Percentiles rank a stretch among this genome's conserved stretches.
phyloP scores from a whole-genome alignment of 1,140 invertebrate species.

The Drosophila prosaltans region DNA sequence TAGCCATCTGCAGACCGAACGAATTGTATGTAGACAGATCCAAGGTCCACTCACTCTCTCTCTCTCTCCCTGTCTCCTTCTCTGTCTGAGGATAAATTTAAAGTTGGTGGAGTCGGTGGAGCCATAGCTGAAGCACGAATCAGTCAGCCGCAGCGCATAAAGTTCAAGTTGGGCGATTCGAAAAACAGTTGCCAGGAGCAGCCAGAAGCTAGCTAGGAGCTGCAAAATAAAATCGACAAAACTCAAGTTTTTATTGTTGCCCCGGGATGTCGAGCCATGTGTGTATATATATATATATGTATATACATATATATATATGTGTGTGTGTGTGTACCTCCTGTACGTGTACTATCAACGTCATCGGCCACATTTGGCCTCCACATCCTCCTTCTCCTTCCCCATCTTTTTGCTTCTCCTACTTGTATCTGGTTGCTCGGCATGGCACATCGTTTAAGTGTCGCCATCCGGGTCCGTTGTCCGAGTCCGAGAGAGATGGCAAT shows the following conservation, averaged over 20 bases:
- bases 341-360: constrained; percentile 77
- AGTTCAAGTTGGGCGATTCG: constrained; percentile 70
- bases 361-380: constrained; percentile 63
- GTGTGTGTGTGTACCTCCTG: constrained; percentile 30
- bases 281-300: not conserved
- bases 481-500: constrained; percentile 44
- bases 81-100: constrained; percentile 65
- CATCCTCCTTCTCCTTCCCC: too few relatives aligned
- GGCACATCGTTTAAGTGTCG: constrained; percentile 76
- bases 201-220: constrained; percentile 13
- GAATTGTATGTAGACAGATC: constrained; percentile 14
- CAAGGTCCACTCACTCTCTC: constrained; percentile 4
- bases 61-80: constrained; percentile 1
- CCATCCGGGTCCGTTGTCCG: constrained; percentile 62
- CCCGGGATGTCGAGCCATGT: constrained; percentile 44
- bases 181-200: constrained; percentile 61
- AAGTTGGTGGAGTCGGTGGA: constrained; percentile 24
- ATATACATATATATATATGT: constrained; percentile 13
- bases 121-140: constrained; percentile 50
- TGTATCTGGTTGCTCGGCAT: constrained; percentile 34
- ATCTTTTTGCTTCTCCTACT: constrained; percentile 33
- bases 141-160: constrained; percentile 77
- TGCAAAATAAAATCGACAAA: constrained; percentile 75
- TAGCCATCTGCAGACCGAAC: constrained; percentile 53
- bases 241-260: constrained; percentile 79